Percentiles rank a stretch among this genome's conserved stretches.
Conservation (phyloP, 2,888 invertebrate species). For the Darwinula stevensoni region DNA sequence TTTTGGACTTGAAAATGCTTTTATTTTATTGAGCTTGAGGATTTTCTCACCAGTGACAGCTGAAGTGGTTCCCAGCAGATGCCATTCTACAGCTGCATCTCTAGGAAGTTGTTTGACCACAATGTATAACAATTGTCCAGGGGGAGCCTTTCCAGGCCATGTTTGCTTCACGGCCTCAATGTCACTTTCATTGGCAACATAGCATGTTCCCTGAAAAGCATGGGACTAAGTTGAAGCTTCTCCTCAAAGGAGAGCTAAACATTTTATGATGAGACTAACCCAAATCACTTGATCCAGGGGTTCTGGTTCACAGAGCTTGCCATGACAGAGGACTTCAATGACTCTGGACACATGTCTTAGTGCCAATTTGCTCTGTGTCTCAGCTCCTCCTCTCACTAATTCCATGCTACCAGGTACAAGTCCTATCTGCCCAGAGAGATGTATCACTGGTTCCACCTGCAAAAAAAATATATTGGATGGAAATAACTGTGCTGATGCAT, state of each 20-base stretch:
- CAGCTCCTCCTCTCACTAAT: slow-evolving; percentile 39
- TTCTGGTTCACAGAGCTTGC: no score
- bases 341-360: slow-evolving; percentile 54
- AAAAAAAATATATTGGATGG: no score
- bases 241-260: no score
- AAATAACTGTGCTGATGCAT: no score
- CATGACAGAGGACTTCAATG: no score
- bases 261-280: no score
- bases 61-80: no score
- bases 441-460: slow-evolving; percentile 28
- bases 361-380: slow-evolving; percentile 43
- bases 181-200: slow-evolving; percentile 37
- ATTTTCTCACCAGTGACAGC: slow-evolving; percentile 51
- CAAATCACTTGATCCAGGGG: no score
- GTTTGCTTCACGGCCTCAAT: slow-evolving; percentile 43
- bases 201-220: slow-evolving; percentile 41
- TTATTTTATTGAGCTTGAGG: background rate
- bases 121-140: slow-evolving; percentile 15
- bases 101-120: slow-evolving; percentile 52
- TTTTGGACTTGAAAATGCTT: no score
- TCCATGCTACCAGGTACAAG: slow-evolving; percentile 51
- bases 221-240: no score
- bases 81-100: slow-evolving; percentile 61
- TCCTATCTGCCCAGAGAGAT: slow-evolving; percentile 73
- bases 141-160: slow-evolving; percentile 22